Percentiles rank a stretch among this genome's conserved stretches.
phyloP scores from a whole-genome alignment of 2,797 vertebrate species.

The Saxicola maurus region DNA sequence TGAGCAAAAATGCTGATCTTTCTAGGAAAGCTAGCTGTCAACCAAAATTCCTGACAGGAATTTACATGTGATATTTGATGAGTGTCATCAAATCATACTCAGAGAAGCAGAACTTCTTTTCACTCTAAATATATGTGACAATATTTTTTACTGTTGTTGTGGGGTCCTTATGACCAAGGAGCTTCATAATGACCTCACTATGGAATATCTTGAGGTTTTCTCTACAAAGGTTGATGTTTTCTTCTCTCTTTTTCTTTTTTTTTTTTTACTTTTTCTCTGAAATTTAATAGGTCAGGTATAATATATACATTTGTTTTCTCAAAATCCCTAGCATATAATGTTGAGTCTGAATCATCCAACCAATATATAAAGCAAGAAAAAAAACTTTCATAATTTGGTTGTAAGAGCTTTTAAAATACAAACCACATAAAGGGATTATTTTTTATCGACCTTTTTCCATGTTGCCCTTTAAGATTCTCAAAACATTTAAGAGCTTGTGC shows the following conservation, averaged over 20 bases:
- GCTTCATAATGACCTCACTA: background rate
- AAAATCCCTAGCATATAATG: background rate
- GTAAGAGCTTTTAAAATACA: slow-evolving; percentile 52
- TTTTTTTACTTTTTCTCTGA: background rate
- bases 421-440: slow-evolving; percentile 53
- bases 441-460: slow-evolving; percentile 55
- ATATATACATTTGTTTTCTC: background rate
- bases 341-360: slow-evolving; percentile 20
- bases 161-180: background rate
- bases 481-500: slow-evolving; percentile 54
- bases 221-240: background rate
- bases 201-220: background rate
- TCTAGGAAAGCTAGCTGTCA: background rate
- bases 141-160: background rate
- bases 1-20: background rate
- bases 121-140: background rate
- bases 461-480: slow-evolving; percentile 60
- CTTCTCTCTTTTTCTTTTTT: background rate
- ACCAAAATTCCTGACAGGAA: background rate
- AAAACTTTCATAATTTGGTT: slow-evolving; percentile 49
- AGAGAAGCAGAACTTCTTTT: background rate
- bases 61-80: background rate
- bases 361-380: background rate
- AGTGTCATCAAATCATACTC: background rate
- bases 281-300: background rate